Base-by-base conservation (phyloP, 2,888 invertebrate species). In the Barypeithes pellucidus region DNA sequence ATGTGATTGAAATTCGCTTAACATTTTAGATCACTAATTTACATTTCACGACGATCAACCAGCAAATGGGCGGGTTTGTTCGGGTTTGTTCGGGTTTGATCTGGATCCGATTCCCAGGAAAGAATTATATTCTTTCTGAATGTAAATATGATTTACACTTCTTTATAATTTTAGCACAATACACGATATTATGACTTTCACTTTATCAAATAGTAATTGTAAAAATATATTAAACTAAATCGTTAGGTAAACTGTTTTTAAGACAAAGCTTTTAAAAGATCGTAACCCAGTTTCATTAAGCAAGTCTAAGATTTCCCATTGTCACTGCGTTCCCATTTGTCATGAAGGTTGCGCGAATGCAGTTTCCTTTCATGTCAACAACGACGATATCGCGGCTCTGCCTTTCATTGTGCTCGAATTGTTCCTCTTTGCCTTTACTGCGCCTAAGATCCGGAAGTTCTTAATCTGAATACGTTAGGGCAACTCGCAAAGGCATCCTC, bases 401-500 rank as follows among this genome's bases (percentile, higher is more conserved):
- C 65, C 65, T 65, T 65, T 65, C 65, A 65, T 65, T 65, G 65
- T 65, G 65, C 65, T 24, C 52, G 65, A 50, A 47, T 65, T 65
- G 65, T 65, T 65, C 47, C 20, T 60, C 60, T 43, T 60, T 24
- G 65, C 65, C 18, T 65, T 65, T 52, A 39, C 50, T 50, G 50
- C 47, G 63, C 50, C 47, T 65, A 65, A 65, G 65, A 65, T 50
- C 50, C 65, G 65, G 65, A 65, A 65, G 50, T 65, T 65, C 65
- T 52, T 65, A 65, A 65, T 65, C 65, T 65, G 65, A 65, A 65
- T 65, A 65, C 50, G 65, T 65, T 65, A 20, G 65, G 65, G 52
- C 65, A 65, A 65, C 52, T 65, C 65, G 36, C 45, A 36, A 39
- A 50, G 33, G 50, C 50, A 65, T 65, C 65, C 54, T 57, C 4